A percentile compares a stretch with the other conserved stretches of the same genome.
Evolutionary conservation across 2,113 vertebrate genomes (phyloP).

Genomic region (Bungarus multicinctus): DNA sequence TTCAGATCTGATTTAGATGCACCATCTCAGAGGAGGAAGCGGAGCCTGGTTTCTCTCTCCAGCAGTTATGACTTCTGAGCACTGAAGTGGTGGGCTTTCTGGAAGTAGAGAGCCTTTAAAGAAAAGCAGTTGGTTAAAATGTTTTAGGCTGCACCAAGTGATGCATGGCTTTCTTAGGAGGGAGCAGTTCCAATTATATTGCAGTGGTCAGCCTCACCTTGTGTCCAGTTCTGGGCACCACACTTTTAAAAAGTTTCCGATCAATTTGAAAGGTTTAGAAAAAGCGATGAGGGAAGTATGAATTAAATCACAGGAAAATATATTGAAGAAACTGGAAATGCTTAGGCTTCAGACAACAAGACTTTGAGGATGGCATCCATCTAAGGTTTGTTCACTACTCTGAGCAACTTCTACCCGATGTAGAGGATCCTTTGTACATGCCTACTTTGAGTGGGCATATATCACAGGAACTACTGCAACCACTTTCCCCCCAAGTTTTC

Average conservation of each 20-base stretch:
- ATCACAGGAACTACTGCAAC: not conserved
- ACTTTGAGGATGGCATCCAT: not conserved
- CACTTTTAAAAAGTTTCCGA: not conserved
- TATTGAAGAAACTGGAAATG: not conserved
- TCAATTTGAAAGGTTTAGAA: not conserved
- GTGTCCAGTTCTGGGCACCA: not conserved
- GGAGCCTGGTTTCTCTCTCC: not conserved
- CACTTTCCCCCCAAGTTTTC: not conserved
- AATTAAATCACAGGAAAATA: not conserved
- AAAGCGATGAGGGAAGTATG: not conserved
- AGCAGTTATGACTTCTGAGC: not conserved
- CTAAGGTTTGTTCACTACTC: not conserved
- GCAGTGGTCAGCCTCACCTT: not conserved
- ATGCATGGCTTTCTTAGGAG: not conserved
- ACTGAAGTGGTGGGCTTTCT: not conserved
- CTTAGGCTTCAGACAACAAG: not conserved
- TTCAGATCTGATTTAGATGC: not conserved
- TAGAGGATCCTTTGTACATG: not conserved
- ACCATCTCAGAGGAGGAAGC: not conserved
- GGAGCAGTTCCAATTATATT: not conserved
- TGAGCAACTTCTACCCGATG: not conserved
- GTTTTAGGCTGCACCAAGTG: not conserved
- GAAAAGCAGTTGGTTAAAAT: not conserved
- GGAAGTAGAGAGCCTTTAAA: not conserved
- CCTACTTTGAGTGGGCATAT: not conserved